Evolutionary conservation across 2,113 vertebrate species (phyloP), one percentile per base, ranked within the genome.

Genomic region (Myanophis thanlyinensis): DNA sequence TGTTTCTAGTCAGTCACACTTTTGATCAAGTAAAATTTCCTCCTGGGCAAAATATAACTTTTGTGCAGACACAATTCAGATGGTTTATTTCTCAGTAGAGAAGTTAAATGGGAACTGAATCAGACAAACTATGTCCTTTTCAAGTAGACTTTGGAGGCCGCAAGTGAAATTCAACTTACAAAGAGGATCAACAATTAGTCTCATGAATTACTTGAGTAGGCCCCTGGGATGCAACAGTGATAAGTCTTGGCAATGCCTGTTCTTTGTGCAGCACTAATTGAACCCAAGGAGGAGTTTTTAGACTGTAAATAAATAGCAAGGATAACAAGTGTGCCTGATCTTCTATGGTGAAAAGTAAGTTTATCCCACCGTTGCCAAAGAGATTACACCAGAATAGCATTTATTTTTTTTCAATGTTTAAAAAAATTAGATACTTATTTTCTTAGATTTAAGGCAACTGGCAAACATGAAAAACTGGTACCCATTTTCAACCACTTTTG

Each of bases 391-490:
- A 89, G 67, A 13, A n/a, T 5, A 87, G 56, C 25, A 23, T 52
- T 89, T 89, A 51, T 90, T 23, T n/a, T 62, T 62, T 90, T n/a
- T 9, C 51, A 13, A 48, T 18, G 27, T 49, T 51, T 87, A 11
- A 27, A 12, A 56, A 27, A 86, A 86, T 48, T 47, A 30, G 62
- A 35, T 67, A 20, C 52, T 44, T 40, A 46, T 86, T 51, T 27
- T 15, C 62, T 30, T 47, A 40, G 12, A 67, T 30, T 44, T 46
- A 48, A 1, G 90, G 67, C 1, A 15, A 0, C 0, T 52, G 23
- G 22, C 22, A 51, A 9, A 9, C 3, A 20, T 12, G 35, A 80
- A 46, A n/a, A 12, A 3, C n/a, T 1, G 15, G n/a, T 25, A 18
- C 59, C 40, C 30, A 49, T 30, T 86, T 85, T 56, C 44, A 25